phyloP scores from a whole-genome alignment of 2,797 vertebrate genomes.

The Triplophysa yarkandensis region DNA sequence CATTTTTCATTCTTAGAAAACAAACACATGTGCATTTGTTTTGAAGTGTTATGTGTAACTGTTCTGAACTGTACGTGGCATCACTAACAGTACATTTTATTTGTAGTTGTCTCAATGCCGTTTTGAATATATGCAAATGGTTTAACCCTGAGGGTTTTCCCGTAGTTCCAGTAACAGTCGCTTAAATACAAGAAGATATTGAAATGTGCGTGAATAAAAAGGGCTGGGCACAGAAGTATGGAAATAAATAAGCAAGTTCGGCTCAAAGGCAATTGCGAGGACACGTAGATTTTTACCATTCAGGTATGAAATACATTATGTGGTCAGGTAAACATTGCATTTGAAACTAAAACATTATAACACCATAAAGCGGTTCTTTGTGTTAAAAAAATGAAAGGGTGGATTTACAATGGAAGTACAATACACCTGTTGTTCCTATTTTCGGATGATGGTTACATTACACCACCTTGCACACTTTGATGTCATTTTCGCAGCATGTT shows the following conservation, averaged over 20 bases:
- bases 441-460: not conserved
- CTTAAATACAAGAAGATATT: not conserved
- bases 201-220: not conserved
- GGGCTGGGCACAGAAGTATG: not conserved
- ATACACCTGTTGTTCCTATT: not conserved
- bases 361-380: conserved; percentile 20
- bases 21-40: not conserved
- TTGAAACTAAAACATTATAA: not conserved
- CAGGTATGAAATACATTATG: conserved; percentile 7
- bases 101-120: not conserved
- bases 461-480: conserved; percentile 9
- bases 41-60: no score
- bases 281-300: not conserved
- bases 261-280: not conserved
- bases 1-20: not conserved
- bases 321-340: not conserved
- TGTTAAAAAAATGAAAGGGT: conserved; percentile 9
- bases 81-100: not conserved
- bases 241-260: not conserved
- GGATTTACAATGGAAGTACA: conserved; percentile 1
- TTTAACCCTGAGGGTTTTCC: not conserved
- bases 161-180: not conserved
- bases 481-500: conserved; percentile 21
- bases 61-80: not conserved
- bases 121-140: not conserved